phyloP scores from a whole-genome alignment of 2,888 invertebrate species.

The Synanthedon vespiformis region DNA sequence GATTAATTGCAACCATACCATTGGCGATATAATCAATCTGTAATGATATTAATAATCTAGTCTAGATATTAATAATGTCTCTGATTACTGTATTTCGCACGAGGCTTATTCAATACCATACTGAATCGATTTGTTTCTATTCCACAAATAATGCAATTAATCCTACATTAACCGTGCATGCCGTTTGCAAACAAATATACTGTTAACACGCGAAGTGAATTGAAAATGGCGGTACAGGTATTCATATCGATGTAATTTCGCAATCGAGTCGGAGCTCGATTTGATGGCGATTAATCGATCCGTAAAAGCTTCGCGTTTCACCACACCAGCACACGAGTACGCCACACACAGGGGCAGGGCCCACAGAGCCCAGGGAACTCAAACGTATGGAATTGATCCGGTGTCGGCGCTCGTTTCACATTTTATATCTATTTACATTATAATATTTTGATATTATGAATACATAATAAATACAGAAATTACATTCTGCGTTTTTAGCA shows the following conservation, averaged over 20 bases:
- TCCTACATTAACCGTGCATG: neutral
- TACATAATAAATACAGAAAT: neutral
- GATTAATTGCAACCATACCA: too few relatives aligned
- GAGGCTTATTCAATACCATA: too few relatives aligned
- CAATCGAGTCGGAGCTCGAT: constrained; percentile 3
- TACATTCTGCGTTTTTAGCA: neutral
- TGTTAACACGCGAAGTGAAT: neutral
- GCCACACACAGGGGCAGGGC: too few relatives aligned
- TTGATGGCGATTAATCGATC: constrained; percentile 9
- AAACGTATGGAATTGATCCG: neutral
- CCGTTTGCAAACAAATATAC: neutral
- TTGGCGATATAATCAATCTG: too few relatives aligned
- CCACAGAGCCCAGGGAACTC: neutral
- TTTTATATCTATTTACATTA: neutral
- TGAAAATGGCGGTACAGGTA: neutral
- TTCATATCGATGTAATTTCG: neutral
- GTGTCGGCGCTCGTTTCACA: neutral
- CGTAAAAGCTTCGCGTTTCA: constrained; percentile 5
- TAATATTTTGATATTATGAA: neutral
- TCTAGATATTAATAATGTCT: too few relatives aligned
- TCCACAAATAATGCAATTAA: neutral
- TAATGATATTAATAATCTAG: too few relatives aligned
- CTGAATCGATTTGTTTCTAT: too few relatives aligned
- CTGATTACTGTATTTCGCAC: too few relatives aligned
- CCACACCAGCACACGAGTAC: neutral